These are phyloP conservation scores for Drosophila nebulosa DNA, from an alignment of 1,140 invertebrate genomes.

Conservation along the genomic window DNA sequence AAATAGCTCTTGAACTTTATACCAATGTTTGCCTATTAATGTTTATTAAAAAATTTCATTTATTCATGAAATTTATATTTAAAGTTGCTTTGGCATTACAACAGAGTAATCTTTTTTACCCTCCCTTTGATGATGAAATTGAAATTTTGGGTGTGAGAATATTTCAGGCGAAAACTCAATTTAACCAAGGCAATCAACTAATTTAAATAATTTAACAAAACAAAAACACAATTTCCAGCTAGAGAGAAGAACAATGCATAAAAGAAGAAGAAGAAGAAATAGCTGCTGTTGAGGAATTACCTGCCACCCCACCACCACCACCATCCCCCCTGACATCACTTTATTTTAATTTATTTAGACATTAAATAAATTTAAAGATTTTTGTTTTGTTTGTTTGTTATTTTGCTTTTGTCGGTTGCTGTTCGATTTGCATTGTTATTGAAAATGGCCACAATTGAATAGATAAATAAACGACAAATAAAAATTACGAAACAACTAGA, in stretches of 20 bases:
- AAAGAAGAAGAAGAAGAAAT: conserved; percentile 35
- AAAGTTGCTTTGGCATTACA: conserved; percentile 1
- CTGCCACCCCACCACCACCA: too few relatives aligned
- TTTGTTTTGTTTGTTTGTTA: too few relatives aligned
- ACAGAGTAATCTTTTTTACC: conserved; percentile 37
- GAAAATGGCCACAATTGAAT: conserved; percentile 21
- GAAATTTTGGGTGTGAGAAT: conserved; percentile 69
- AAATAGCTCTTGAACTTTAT: conserved; percentile 61
- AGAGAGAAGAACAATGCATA: conserved; percentile 54
- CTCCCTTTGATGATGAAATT: conserved; percentile 43
- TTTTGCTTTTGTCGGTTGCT: background rate
- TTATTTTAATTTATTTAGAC: conserved; percentile 63
- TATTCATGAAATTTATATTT: conserved; percentile 44
- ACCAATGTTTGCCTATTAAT: conserved; percentile 42
- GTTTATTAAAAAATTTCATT: conserved; percentile 48
- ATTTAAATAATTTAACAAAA: conserved; percentile 64
- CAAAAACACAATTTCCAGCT: conserved; percentile 52
- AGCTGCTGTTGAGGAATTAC: background rate
- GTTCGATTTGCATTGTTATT: conserved; percentile 66
- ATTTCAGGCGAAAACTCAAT: conserved; percentile 41
- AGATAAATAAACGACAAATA: conserved; percentile 23
- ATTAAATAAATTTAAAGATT: conserved; percentile 47
- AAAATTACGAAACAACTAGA: conserved; percentile 48
- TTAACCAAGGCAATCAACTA: conserved; percentile 64
- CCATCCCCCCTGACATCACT: background rate